These are phyloP conservation scores for Molossus molossus DNA, from an alignment of 2,797 vertebrate genomes.

Conservation along the genomic window DNA sequence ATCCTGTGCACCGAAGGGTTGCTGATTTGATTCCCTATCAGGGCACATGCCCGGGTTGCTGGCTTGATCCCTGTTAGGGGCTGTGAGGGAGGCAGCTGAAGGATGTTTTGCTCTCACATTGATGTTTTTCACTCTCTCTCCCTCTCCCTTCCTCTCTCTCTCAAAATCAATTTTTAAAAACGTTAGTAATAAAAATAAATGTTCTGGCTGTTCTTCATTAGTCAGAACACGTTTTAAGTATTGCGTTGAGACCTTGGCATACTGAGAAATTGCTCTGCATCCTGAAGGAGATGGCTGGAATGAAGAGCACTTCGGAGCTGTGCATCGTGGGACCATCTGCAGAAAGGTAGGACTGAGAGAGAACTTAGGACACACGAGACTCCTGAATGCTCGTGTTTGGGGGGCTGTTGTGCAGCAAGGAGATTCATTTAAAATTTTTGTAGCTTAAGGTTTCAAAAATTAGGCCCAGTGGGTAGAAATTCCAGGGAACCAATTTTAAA, in stretches of 20 bases:
- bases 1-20: not conserved
- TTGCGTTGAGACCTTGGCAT: not conserved
- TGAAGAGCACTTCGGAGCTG: not conserved
- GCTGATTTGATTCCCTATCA: not conserved
- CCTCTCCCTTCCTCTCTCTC: not conserved
- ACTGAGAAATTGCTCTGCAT: not conserved
- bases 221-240: not conserved
- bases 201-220: conserved; percentile 47
- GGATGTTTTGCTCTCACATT: not conserved
- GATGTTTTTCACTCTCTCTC: not conserved
- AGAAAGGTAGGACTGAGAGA: not conserved
- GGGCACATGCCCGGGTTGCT: not conserved
- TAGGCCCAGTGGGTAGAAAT: not conserved
- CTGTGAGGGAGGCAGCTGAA: not conserved
- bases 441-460: not conserved
- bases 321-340: not conserved
- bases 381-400: not conserved
- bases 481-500: conserved; percentile 9
- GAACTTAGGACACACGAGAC: not conserved
- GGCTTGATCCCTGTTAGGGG: not conserved
- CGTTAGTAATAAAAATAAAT: conserved; percentile 3
- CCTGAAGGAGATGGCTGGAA: not conserved
- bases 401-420: not conserved
- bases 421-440: not conserved
- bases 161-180: not conserved